Base-by-base conservation (phyloP, 2,888 invertebrate genomes). In the Pachydiplax longipennis region DNA sequence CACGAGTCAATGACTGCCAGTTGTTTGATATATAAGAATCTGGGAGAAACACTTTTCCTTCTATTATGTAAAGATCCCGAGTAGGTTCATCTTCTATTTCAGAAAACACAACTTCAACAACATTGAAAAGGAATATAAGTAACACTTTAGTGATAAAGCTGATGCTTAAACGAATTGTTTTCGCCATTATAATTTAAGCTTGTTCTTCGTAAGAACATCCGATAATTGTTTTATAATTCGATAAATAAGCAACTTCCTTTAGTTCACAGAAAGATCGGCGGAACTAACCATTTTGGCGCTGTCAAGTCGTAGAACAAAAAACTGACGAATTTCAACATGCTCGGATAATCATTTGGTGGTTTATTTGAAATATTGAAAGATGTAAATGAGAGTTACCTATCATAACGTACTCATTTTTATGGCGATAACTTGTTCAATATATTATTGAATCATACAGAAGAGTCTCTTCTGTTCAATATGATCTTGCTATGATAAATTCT, bases 1-100 rank as follows among this genome's bases (percentile, higher is more conserved):
- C 95, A 92, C 96, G 95, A 0, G 97, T 97, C 92, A 96, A 96
- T 13, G 96, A 95, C 93, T 97, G 97, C 98, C 98, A 98, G 92
- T 96, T 96, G 65, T 92, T 92, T 61, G 10, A 94, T 94, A 91
- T 94, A 94, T 92, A 92, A 18, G 92, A 92, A 91, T 97, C 97
- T 48, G 97, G 96, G 0, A 97, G 96, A 93, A 96, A 97, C 6
- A 98, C 96, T 94, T 96, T 96, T 37, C 98, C 98, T 94, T 98
- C 98, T 82, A 98, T 97, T 61, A 95, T 95, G 93, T 97, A 97
- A 91, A 96, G 94, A 90, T 96, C 96, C 65, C 87, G 87, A 61
- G 87, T 40, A n/a, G 87, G 61, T 61, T 87, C 87, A 87, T 65
- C 87, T 87, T 87, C 87, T n/a, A 87, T 87, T 87, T 87, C 87